Conservation (phyloP, 2,113 vertebrate species). For the Proteles cristata region DNA sequence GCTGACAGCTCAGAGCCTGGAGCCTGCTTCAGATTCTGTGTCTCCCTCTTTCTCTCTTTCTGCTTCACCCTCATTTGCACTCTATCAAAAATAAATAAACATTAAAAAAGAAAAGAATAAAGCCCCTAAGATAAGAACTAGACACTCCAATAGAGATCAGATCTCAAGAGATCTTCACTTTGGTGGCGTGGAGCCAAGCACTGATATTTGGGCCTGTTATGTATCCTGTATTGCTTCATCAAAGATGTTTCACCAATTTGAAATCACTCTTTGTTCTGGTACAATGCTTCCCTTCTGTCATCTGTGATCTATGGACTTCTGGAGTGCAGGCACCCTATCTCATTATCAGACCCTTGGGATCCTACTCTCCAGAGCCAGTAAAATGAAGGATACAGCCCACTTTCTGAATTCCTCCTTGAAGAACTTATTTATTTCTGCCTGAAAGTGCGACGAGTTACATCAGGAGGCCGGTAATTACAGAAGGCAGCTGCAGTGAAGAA, state of each 20-base stretch:
- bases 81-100: too few relatives aligned
- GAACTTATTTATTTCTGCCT: slow-evolving; percentile 33
- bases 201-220: rapidly evolving
- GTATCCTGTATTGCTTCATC: neutral
- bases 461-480: neutral
- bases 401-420: slow-evolving; percentile 26
- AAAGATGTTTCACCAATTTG: neutral
- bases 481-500: neutral
- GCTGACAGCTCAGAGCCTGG: too few relatives aligned
- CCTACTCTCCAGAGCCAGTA: neutral
- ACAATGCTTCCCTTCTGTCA: neutral
- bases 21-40: too few relatives aligned
- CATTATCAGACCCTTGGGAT: neutral
- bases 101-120: neutral
- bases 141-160: neutral
- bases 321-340: neutral
- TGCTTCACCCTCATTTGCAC: too few relatives aligned
- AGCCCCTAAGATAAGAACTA: neutral
- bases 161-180: neutral
- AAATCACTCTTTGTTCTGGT: neutral
- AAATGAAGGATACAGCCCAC: neutral
- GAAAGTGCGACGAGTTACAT: slow-evolving; percentile 5
- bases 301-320: neutral
- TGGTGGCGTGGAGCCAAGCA: neutral
- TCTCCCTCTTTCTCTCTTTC: too few relatives aligned